Conservation (phyloP, 2,888 invertebrate species). For the Parnassius smintheus region DNA sequence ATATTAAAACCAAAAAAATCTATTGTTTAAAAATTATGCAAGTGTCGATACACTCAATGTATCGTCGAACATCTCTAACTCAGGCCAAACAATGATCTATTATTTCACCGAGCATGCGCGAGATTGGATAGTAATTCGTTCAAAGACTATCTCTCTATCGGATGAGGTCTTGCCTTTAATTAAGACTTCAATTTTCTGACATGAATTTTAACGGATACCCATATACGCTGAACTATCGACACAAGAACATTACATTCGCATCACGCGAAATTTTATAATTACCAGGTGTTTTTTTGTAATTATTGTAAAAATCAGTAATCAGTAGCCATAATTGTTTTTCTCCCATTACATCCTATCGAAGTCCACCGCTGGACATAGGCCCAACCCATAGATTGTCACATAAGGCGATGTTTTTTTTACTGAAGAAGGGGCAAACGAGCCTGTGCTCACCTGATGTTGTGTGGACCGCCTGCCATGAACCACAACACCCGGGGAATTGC, state of each 20-base stretch:
- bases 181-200: conserved; percentile 28
- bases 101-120: conserved; percentile 49
- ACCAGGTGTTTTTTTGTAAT: background rate
- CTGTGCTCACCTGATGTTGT: no score
- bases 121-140: conserved; percentile 44
- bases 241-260: background rate
- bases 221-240: conserved; percentile 1
- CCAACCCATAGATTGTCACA: no score
- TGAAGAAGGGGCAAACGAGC: no score
- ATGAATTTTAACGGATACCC: conserved; percentile 8
- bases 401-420: no score
- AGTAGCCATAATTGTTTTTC: no score
- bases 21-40: background rate
- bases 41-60: conserved; percentile 13
- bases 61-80: conserved; percentile 2
- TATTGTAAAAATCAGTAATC: background rate
- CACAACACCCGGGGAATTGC: no score
- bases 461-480: no score
- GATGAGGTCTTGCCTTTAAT: conserved; percentile 33
- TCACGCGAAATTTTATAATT: background rate
- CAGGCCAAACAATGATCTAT: conserved; percentile 64
- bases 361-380: no score
- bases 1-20: background rate
- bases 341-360: no score
- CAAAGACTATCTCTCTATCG: conserved; percentile 34